Conservation (phyloP, 2,113 vertebrate species). For the Triplophysa dalaica region DNA sequence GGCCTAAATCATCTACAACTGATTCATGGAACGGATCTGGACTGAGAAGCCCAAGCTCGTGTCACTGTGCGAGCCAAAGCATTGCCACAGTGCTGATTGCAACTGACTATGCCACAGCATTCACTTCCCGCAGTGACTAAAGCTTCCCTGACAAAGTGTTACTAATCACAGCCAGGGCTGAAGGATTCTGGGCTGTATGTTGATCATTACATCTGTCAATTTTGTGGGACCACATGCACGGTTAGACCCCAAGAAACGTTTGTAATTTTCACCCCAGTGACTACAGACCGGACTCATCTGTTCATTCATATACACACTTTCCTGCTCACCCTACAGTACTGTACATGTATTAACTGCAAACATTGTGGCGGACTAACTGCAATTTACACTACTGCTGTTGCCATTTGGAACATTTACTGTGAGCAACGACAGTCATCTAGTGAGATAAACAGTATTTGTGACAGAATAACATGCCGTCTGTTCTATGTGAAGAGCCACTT, state of each 20-base stretch:
- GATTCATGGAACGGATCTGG: conserved; percentile 42
- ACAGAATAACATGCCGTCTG: conserved; percentile 19
- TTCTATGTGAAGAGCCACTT: not conserved
- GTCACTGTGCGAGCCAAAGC: not conserved
- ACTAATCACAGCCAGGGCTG: not conserved
- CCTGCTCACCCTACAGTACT: not conserved
- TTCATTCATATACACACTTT: not conserved
- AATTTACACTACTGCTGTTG: not conserved
- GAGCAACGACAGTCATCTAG: not conserved
- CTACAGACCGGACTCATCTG: not conserved
- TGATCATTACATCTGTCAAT: too few relatives aligned
- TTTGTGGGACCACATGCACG: too few relatives aligned
- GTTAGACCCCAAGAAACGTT: too few relatives aligned
- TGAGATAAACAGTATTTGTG: conserved; percentile 12
- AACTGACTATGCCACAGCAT: conserved; percentile 31
- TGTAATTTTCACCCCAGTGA: too few relatives aligned
- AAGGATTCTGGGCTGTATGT: too few relatives aligned
- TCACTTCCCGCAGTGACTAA: not conserved
- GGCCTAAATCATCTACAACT: conserved; percentile 24
- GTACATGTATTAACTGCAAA: conserved; percentile 1
- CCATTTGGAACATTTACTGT: not conserved
- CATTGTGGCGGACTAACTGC: not conserved
- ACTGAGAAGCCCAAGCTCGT: conserved; percentile 14
- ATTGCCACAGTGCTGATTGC: conserved; percentile 15
- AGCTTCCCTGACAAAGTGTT: conserved; percentile 12